Evolutionary conservation across 2,888 invertebrate species (phyloP), one percentile per base, ranked within the genome.

Genomic region (Hydrotaea cyrtoneurina): DNA sequence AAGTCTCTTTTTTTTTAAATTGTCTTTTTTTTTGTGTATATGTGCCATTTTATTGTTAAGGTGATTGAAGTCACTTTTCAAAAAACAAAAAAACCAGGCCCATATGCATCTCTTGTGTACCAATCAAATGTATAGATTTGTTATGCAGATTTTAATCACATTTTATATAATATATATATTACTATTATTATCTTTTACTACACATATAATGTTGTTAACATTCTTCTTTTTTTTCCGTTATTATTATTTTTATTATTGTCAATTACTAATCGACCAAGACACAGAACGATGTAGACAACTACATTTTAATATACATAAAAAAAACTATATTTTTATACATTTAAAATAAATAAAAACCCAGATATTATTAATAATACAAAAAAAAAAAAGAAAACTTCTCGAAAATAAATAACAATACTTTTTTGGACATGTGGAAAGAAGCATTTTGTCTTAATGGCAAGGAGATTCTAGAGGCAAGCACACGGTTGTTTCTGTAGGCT

Each of bases 281-380:
- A n/a, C 50, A 15, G 50, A 7, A 4, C 2, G 31, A 31, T 31
- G 31, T 4, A 7, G 31, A 31, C 7, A 46, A 46, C 69, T 39
- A 69, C 46, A 69, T 69, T 77, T 66, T 26, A 39, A 79, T 57
- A 72, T 73, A 73, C 71, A 26, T 73, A 77, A 55, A 59, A 79
- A 4, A 31, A 31, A 31, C 31, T 31, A 64, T 74, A 77, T 79
- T 80, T 85, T 81, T 82, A 69, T 77, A 77, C 77, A 77, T 43
- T 39, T 82, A 75, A 75, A 78, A 66, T 78, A 74, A 78, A 73
- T 43, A 72, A 46, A 71, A 76, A 72, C 36, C 53, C 36, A 53
- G 39, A 64, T 75, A 55, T 57, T 50, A 53, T 77, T 50, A 46
- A 36, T 76, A 66, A 53, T 21, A 55, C n/a, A n/a, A 11, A 19